Evolutionary conservation across 2,888 invertebrate species (phyloP), one percentile per base, ranked within the genome.

Genomic region (Drosophila nigritarsus): DNA sequence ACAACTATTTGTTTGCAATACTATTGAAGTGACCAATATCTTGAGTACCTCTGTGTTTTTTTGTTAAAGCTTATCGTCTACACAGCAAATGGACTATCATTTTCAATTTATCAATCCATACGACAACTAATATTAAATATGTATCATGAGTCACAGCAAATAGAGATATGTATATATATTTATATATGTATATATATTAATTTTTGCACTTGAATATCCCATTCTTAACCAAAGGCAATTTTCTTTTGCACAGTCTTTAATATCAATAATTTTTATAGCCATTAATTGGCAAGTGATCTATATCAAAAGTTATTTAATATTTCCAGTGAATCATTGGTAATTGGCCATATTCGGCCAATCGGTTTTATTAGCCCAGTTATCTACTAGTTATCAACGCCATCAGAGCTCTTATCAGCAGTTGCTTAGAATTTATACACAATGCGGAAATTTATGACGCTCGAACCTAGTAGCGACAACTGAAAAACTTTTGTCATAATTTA

Each of bases 331-430:
- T 72, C 66, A 67, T 65, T 68, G 38, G 30, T 30, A 49, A 73
- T 65, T 63, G 81, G 55, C 65, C 56, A 67, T 78, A 62, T 64
- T 34, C 24, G 64, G 42, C 48, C 77, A 78, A 81, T 73, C 45
- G 65, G 29, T 27, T 53, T 65, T 72, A 76, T 67, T 62, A 29
- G 50, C 11, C 18, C 36, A 54, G 45, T 64, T 73, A 81, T 73
- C 77, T 62, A 15, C 20, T n/a, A 60, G 20, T 62, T 75, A 71
- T 65, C 60, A 51, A 42, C 15, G 11, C 9, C 13, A 65, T 50
- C 50, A 11, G 29, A 20, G 3, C 3, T 9, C 32, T 51, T 75
- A 80, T 79, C 72, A 53, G 45, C 24, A 58, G 48, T 56, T 53
- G 49, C 50, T 49, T 38, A 29, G 48, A 71, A 60, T 60, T 71